Base-by-base conservation (phyloP, 2,113 vertebrate genomes). In the Archocentrus centrarchus region DNA sequence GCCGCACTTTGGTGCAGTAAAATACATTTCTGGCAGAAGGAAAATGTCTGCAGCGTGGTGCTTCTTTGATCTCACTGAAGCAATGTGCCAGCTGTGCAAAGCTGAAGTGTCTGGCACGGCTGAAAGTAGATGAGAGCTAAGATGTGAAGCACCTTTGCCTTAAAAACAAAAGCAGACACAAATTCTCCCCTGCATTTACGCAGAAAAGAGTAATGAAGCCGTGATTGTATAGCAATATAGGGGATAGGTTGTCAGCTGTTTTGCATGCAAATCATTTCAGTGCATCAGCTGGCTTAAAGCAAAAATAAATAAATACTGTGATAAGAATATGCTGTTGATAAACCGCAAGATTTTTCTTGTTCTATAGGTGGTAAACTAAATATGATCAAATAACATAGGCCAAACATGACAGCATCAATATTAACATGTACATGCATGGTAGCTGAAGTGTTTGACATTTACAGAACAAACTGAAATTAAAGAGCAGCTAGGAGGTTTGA, bases 21-120 rank as follows among this genome's bases (percentile, higher is more conserved):
- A 92, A 92, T 87, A 88, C 81, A 85, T 88, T 86, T 93, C 80
- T 89, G 81, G 86, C 89, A 91, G 66, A 58, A 75, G 59, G 73
- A 79, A 84, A 88, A 90, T 87, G 86, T 91, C 90, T 91, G 91
- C 90, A 90, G 87, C 70, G 87, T 90, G 87, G 20, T 59, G 85
- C 66, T 75, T 78, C 87, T 93, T 92, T 93, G 87, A 93, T 91
- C 92, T 92, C 64, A 61, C 85, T 44, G 80, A 89, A 91, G 91
- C 90, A 64, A 85, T 75, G 80, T 88, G 85, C 90, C 93, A 91
- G 83, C 89, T 88, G 86, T 88, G 85, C 86, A 85, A 79, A 88
- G 86, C 80, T 82, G 57, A 77, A 85, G 86, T 79, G 88, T 86
- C 89, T 87, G 88, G 80, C 62, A 53, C 66, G 27, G 63, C 73